Evolutionary conservation across 2,888 invertebrate genomes (phyloP).

Genomic region (Creontiades dilutus): DNA sequence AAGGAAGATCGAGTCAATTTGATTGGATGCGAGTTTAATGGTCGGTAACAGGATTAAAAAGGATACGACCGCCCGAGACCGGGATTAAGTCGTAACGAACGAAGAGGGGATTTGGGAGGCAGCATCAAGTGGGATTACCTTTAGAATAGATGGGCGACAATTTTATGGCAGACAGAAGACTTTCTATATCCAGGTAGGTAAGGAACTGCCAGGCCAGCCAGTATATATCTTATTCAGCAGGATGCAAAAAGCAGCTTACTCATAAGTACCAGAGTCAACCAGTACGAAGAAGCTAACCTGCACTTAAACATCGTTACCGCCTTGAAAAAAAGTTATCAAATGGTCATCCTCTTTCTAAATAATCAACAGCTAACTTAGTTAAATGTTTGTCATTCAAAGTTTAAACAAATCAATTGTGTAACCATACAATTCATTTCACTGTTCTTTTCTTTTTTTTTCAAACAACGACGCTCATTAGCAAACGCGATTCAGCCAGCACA

Average conservation of each 20-base stretch:
- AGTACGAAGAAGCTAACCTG: no score
- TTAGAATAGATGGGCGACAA: slow-evolving; percentile 1
- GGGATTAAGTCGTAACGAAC: not conserved
- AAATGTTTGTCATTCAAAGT: no score
- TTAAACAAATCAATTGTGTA: not conserved
- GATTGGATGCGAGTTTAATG: not conserved
- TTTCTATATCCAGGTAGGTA: no score
- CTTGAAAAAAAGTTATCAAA: no score
- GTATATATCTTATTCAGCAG: no score
- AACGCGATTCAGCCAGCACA: not conserved
- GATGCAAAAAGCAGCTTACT: no score
- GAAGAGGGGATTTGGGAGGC: not conserved
- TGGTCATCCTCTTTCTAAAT: no score
- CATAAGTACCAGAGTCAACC: no score
- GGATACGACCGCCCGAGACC: not conserved
- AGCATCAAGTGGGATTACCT: not conserved
- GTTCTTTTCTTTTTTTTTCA: not conserved
- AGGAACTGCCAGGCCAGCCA: no score
- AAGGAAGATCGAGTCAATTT: not conserved
- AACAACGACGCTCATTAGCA: not conserved
- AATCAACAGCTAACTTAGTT: no score
- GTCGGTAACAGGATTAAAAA: not conserved
- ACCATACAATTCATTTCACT: slow-evolving; percentile 3
- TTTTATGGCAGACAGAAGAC: not conserved
- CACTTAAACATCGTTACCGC: no score